Evolutionary conservation across 2,797 vertebrate genomes (phyloP), one percentile per base, ranked within the genome.

Genomic region (Triplophysa bombifrons): DNA sequence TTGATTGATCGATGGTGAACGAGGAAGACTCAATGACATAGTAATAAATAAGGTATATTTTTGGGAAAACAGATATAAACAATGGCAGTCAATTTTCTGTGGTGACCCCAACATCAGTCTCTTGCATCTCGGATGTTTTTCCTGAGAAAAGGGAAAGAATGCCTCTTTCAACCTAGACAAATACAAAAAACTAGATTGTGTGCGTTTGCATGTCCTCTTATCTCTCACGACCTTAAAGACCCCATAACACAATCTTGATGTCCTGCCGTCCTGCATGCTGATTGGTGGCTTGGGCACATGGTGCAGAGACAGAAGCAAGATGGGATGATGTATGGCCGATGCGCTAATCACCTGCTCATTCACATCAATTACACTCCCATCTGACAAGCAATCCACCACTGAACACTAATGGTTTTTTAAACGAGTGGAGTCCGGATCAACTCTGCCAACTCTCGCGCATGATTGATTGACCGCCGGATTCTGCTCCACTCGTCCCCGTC

Each of bases 371-470:
- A 90, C 84, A 78, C 84, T 87, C 73, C 83, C 71, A 66, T 58
- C 76, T 89, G 91, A 89, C 90, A 92, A 71, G 73, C 67, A 77
- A 80, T 86, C 90, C 87, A 88, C 83, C 51, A 85, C 83, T 88
- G 85, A 85, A 86, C 81, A 80, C 78, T 90, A 90, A 92, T 92
- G 89, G 88, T 85, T 90, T 90, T 87, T 84, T 83, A 84, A 82
- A 91, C 89, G 88, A 90, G 89, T 92, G 84, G 90, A 85, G 86
- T 86, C 85, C 87, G 86, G 88, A 92, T 90, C 76, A 84, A 80
- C 80, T 78, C 78, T 19, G 67, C 56, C 65, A 81, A 80, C 77
- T 72, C 82, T 66, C 73, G 34, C 16, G 3, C 1, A 63, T 83
- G 84, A 85, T 81, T 85, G 84, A 85, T 85, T 77, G 73, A 73